Evolutionary conservation across 2,888 invertebrate genomes (phyloP).

Genomic region (Idaea dimidiata): DNA sequence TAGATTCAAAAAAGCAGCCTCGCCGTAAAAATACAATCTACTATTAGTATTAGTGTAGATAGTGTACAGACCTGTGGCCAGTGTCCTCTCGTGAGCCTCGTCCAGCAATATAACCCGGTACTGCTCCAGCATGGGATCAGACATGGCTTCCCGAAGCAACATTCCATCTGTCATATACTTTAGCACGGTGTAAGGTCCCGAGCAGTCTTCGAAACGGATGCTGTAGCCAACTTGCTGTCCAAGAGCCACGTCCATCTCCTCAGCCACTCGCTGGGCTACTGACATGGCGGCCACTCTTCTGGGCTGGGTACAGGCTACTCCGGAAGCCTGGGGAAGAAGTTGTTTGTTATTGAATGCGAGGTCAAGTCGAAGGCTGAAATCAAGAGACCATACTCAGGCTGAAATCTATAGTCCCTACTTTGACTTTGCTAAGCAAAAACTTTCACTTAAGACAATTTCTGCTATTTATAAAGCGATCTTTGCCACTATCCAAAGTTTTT

Average conservation of each 20-base stretch:
- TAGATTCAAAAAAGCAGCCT: too few species aligned
- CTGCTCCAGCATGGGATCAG: constrained; percentile 97
- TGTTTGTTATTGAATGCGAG: too few species aligned
- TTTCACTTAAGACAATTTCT: too few species aligned
- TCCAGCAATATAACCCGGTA: constrained; percentile 98
- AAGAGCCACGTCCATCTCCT: constrained; percentile 98
- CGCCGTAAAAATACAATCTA: too few species aligned
- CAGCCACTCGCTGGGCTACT: constrained; percentile 98
- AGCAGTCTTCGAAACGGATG: constrained; percentile 99
- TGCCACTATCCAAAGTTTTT: too few species aligned
- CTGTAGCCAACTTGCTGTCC: constrained; percentile 83
- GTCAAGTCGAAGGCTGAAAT: too few species aligned
- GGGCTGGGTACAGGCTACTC: constrained; percentile 97
- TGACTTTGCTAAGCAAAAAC: too few species aligned
- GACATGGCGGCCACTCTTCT: constrained; percentile 99
- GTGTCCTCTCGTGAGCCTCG: constrained; percentile 98
- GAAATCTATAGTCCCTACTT: too few species aligned
- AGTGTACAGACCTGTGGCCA: constrained; percentile 85
- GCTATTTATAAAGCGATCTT: too few species aligned
- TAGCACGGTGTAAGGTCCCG: constrained; percentile 94
- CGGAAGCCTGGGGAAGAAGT: constrained; percentile 45
- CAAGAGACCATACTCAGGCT: too few species aligned
- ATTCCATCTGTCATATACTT: constrained; percentile 99
- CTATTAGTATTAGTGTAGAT: too few species aligned
- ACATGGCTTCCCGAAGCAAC: constrained; percentile 99